These are phyloP conservation scores for Penaeus indicus DNA, from an alignment of 1,140 invertebrate species.

Conservation along the genomic window DNA sequence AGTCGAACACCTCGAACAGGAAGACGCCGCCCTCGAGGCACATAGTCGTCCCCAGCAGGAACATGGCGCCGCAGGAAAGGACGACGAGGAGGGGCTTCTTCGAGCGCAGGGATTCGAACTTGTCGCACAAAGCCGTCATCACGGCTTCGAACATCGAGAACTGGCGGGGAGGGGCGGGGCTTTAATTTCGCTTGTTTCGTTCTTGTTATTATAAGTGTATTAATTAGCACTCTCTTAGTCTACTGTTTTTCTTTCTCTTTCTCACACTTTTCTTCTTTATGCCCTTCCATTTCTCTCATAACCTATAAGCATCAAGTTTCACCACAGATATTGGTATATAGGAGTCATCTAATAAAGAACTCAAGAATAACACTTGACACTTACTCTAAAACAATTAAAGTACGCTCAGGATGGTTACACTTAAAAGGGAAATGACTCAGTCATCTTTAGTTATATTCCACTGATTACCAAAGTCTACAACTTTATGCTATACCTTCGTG, in stretches of 20 bases:
- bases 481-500: background rate
- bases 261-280: background rate
- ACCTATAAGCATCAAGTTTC: no score
- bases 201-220: constrained; percentile 1
- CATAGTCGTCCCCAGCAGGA: constrained; percentile 75
- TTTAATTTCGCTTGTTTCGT: background rate
- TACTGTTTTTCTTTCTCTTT: constrained; percentile 10
- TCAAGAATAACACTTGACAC: no score
- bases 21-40: constrained; percentile 88
- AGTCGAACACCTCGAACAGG: constrained; percentile 93
- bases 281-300: no score
- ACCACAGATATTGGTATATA: no score
- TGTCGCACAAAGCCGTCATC: constrained; percentile 83
- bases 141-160: constrained; percentile 86
- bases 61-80: constrained; percentile 84
- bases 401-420: no score
- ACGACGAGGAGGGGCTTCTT: constrained; percentile 57
- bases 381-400: no score
- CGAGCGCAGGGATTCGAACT: constrained; percentile 79
- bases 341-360: no score
- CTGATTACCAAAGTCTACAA: background rate
- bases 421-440: no score
- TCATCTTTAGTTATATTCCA: no score
- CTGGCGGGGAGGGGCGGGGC: constrained; percentile 68
- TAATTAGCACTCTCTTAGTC: background rate